These are phyloP conservation scores for Drosophila melanosoma DNA, from an alignment of 2,888 invertebrate genomes.

Conservation along the genomic window DNA sequence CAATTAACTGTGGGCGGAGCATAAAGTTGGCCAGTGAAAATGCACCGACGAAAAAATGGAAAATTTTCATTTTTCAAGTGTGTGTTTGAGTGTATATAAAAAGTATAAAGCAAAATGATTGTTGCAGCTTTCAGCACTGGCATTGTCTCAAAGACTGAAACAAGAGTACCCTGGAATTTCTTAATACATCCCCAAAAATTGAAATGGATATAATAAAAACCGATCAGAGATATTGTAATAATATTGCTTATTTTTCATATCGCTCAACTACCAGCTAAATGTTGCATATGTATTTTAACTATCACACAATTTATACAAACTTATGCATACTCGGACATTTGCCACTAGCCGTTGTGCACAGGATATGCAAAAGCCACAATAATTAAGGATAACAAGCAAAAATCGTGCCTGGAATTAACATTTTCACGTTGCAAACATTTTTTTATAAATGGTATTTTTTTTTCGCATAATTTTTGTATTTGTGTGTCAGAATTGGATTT, in stretches of 20 bases:
- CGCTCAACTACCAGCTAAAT: background rate
- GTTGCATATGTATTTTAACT: background rate
- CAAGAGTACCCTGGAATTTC: background rate
- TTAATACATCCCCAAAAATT: too few species aligned
- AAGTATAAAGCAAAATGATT: conserved; percentile 62
- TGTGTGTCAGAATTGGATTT: conserved; percentile 30
- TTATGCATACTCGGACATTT: background rate
- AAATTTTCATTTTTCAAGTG: background rate
- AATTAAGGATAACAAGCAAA: conserved; percentile 28
- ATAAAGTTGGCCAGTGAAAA: conserved; percentile 11
- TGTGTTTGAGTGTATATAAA: conserved; percentile 27
- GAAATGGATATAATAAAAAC: background rate
- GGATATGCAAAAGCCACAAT: conserved; percentile 9
- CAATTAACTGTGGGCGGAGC: conserved; percentile 33
- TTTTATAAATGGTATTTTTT: conserved; percentile 9
- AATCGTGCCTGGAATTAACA: conserved; percentile 65
- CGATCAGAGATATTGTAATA: background rate
- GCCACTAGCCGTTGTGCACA: conserved; percentile 1
- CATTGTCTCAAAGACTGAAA: background rate
- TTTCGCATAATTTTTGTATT: conserved; percentile 15
- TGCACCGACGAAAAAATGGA: background rate
- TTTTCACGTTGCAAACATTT: conserved; percentile 53
- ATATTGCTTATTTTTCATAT: background rate
- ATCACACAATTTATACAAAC: background rate
- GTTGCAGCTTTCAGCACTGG: conserved; percentile 43